phyloP scores from a whole-genome alignment of 1,140 invertebrate species.

The Condylostylus longicornis region DNA sequence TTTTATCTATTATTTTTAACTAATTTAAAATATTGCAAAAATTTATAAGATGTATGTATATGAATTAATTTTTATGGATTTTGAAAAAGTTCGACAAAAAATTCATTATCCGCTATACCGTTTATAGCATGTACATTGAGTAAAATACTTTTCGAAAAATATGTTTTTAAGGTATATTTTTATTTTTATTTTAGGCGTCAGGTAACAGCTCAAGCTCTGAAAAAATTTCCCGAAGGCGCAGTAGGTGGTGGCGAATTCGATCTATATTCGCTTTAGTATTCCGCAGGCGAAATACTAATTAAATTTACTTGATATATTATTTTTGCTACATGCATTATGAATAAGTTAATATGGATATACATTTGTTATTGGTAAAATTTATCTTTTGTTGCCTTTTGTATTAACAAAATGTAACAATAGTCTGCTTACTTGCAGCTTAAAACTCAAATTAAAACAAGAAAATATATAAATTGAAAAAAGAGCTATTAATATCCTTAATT shows the following conservation, averaged over 20 bases:
- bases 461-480: too few relatives aligned
- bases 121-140: neutral
- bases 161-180: slow-evolving; percentile 4
- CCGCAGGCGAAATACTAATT: slow-evolving; percentile 47
- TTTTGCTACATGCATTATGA: too few relatives aligned
- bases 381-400: too few relatives aligned
- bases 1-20: neutral
- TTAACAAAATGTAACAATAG: too few relatives aligned
- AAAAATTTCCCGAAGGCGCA: slow-evolving; percentile 35
- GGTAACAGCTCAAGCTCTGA: slow-evolving; percentile 28
- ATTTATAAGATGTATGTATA: neutral
- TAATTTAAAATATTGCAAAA: neutral
- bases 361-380: too few relatives aligned
- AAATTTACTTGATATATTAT: too few relatives aligned
- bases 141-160: neutral
- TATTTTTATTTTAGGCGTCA: slow-evolving; percentile 10
- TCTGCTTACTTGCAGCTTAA: too few relatives aligned
- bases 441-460: too few relatives aligned
- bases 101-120: neutral
- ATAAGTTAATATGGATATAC: too few relatives aligned
- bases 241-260: slow-evolving; percentile 60
- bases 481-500: too few relatives aligned
- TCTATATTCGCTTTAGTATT: slow-evolving; percentile 68
- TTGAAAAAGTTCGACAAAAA: too few relatives aligned
- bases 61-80: neutral